Evolutionary conservation across 2,113 vertebrate species (phyloP).

Genomic region (Emydura subglobosa): DNA sequence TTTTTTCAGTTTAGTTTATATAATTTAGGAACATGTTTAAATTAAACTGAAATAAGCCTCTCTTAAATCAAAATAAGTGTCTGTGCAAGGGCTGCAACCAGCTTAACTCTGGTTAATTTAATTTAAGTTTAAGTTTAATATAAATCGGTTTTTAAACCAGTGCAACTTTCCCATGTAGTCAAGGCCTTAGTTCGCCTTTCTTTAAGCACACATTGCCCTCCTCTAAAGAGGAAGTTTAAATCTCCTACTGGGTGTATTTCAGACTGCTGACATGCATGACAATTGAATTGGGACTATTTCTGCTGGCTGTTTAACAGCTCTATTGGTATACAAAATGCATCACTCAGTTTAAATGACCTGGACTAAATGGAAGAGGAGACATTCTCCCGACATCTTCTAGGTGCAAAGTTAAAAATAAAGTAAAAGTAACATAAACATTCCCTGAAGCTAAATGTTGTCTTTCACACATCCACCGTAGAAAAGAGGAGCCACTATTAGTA

Average conservation of each 20-base stretch:
- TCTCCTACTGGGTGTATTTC: conserved; percentile 59
- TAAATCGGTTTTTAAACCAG: background rate
- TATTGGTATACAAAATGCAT: conserved; percentile 51
- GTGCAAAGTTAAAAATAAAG: conserved; percentile 26
- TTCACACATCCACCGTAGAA: background rate
- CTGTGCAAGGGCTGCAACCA: background rate
- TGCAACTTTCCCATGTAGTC: conserved; percentile 16
- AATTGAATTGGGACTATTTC: conserved; percentile 61
- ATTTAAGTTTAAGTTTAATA: background rate
- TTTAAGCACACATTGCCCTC: conserved; percentile 38
- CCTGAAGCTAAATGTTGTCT: conserved; percentile 1
- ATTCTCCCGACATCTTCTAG: background rate
- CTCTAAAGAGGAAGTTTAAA: conserved; percentile 64
- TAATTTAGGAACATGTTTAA: conserved; percentile 37
- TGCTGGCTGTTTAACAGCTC: conserved; percentile 52
- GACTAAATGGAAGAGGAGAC: background rate
- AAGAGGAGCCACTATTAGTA: background rate
- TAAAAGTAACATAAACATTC: background rate
- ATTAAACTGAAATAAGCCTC: background rate
- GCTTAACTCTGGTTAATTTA: background rate
- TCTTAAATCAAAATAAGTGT: background rate
- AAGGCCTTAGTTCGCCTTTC: conserved; percentile 12
- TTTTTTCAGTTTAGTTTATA: conserved; percentile 27
- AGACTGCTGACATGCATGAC: conserved; percentile 64
- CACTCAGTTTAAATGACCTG: conserved; percentile 14